Evolutionary conservation across 2,888 invertebrate species (phyloP).

Genomic region (Vanessa cardui): DNA sequence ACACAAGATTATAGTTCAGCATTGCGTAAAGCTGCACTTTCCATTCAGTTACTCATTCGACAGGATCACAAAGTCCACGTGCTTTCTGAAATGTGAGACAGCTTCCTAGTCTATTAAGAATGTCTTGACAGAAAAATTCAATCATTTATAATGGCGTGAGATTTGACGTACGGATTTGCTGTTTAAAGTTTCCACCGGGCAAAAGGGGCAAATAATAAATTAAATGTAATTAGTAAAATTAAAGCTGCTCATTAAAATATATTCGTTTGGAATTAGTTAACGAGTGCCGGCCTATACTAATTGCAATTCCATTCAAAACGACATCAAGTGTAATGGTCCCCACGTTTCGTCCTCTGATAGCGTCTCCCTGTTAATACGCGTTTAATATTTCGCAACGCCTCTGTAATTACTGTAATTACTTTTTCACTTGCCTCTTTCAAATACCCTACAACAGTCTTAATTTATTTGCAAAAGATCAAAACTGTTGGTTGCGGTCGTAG

Average conservation of each 20-base stretch:
- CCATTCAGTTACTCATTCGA: too few species aligned
- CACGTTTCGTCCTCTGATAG: not conserved
- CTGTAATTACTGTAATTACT: not conserved
- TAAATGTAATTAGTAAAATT: conserved; percentile 5
- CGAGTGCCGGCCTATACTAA: conserved; percentile 1
- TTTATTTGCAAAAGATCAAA: too few species aligned
- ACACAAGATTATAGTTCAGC: too few species aligned
- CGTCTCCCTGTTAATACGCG: not conserved
- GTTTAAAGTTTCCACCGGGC: not conserved
- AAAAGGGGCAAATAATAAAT: not conserved
- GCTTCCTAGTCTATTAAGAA: too few species aligned
- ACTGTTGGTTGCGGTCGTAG: too few species aligned
- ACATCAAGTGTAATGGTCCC: not conserved
- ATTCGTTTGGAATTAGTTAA: not conserved
- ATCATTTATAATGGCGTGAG: too few species aligned
- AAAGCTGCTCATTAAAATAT: not conserved
- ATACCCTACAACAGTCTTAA: too few species aligned
- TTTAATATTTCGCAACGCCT: not conserved
- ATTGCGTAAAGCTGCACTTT: too few species aligned
- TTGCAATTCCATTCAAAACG: not conserved
- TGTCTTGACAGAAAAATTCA: too few species aligned
- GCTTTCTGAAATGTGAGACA: too few species aligned
- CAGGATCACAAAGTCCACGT: too few species aligned
- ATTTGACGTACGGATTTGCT: not conserved
- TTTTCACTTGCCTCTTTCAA: too few species aligned